Evolutionary conservation across 1,140 invertebrate genomes (phyloP), one percentile per base, ranked within the genome.

Genomic region (Ostrea edulis): DNA sequence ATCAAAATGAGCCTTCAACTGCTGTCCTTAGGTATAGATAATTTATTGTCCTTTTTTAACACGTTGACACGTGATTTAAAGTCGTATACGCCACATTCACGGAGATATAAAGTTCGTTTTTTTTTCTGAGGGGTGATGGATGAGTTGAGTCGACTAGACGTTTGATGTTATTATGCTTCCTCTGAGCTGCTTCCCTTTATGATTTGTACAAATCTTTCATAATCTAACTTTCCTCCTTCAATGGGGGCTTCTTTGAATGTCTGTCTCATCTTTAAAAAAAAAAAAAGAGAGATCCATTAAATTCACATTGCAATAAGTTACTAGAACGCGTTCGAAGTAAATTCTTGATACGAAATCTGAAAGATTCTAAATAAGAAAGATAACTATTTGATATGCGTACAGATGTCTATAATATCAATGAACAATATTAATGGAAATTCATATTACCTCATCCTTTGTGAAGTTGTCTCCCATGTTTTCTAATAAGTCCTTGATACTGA

Each of bases 401-500:
- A 52, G 5, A 20, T 7, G 17, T n/a, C 17, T 35, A 35, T 25
- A 77, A n/a, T n/a, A n/a, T n/a, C n/a, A n/a, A 35, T 14, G 25
- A 11, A 17, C 17, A 17, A 29, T n/a, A n/a, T 29, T 17, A 62
- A 58, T n/a, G 44, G 68, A 85, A 53, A 65, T 22, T 58, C 85
- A 14, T 92, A 85, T 89, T 92, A 95, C 95, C 95, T 99, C 98
- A 94, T 98, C 97, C 93, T 96, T 96, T 92, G 96, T 96, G 96
- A 99, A 99, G 96, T 99, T 99, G 94, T 99, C 98, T 92, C 98
- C 98, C 97, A 97, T 99, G 95, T 98, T 98, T 96, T 97, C 97
- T 93, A 99, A 96, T 90, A 98, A 97, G 95, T 98, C 97, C 95
- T 98, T 98, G 95, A 99, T 96, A 95, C 98, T 97, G 92, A 20